Conservation (phyloP, 2,797 vertebrate genomes). For the Basileuterus tristriatus region DNA sequence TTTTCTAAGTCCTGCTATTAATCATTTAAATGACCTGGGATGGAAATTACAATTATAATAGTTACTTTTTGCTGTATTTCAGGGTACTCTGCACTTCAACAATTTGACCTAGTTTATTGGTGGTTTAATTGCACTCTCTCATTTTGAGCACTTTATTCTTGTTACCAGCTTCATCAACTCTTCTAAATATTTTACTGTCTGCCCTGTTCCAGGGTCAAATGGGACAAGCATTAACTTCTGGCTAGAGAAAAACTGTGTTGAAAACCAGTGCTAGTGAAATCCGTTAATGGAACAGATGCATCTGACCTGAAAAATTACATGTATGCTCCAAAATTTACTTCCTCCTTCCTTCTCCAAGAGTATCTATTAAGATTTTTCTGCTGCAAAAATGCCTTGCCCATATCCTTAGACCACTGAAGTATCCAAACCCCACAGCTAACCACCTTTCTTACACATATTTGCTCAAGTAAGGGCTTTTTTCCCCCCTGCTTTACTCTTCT, state of each 20-base stretch:
- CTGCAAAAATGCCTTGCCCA: neutral
- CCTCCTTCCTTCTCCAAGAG: neutral
- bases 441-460: neutral
- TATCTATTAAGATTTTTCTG: neutral
- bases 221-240: neutral
- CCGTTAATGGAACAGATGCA: neutral
- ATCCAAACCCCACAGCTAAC: neutral
- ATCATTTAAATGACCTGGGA: slow-evolving; percentile 26
- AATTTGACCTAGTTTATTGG: slow-evolving; percentile 19
- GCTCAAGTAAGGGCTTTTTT: neutral
- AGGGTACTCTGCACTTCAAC: neutral
- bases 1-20: slow-evolving; percentile 31
- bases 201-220: neutral
- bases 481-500: neutral
- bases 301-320: slow-evolving; percentile 9
- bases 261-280: neutral
- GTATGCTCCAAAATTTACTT: neutral
- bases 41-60: slow-evolving; percentile 10
- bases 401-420: neutral
- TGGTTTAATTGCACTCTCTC: neutral
- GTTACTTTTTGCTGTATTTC: slow-evolving; percentile 10
- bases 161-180: neutral
- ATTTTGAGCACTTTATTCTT: neutral
- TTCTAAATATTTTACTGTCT: slow-evolving; percentile 32
- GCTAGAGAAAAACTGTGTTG: neutral